Conservation (phyloP, 1,140 invertebrate genomes). For the Leptinotarsa lineolata region DNA sequence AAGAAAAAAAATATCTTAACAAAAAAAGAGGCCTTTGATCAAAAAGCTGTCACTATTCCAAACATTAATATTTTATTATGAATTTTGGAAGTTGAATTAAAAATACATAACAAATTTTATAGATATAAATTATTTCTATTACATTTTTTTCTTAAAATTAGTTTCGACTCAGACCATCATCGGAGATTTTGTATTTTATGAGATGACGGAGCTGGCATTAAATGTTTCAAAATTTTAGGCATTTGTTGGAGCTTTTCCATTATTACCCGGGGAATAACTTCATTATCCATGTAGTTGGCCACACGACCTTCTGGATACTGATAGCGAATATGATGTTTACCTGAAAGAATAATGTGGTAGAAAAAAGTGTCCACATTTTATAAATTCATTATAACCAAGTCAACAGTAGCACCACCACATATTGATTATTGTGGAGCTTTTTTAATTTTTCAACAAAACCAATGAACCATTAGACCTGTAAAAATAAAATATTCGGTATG, state of each 20-base stretch:
- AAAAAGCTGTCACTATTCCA: too few species aligned
- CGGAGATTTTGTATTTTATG: constrained; percentile 79
- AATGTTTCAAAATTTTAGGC: constrained; percentile 50
- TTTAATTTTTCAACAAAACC: too few species aligned
- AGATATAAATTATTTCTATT: neutral
- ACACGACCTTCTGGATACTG: constrained; percentile 48
- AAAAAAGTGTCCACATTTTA: too few species aligned
- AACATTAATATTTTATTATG: too few species aligned
- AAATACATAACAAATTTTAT: neutral
- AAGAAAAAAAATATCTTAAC: too few species aligned
- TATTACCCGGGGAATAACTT: constrained; percentile 49
- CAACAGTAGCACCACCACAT: too few species aligned
- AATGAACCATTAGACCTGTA: too few species aligned
- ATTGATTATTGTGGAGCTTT: too few species aligned
- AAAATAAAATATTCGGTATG: too few species aligned
- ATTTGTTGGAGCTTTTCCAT: constrained; percentile 52
- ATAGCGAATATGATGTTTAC: constrained; percentile 48
- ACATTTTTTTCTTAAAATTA: neutral
- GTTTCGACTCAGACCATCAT: neutral
- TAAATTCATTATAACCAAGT: too few species aligned
- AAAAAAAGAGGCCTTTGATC: too few species aligned
- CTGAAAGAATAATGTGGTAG: constrained; percentile 14
- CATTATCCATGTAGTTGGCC: constrained; percentile 44
- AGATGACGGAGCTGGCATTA: constrained; percentile 61
- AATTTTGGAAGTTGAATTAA: neutral